These are phyloP conservation scores for Gorsachius magnificus DNA, from an alignment of 2,797 vertebrate genomes.

Conservation along the genomic window DNA sequence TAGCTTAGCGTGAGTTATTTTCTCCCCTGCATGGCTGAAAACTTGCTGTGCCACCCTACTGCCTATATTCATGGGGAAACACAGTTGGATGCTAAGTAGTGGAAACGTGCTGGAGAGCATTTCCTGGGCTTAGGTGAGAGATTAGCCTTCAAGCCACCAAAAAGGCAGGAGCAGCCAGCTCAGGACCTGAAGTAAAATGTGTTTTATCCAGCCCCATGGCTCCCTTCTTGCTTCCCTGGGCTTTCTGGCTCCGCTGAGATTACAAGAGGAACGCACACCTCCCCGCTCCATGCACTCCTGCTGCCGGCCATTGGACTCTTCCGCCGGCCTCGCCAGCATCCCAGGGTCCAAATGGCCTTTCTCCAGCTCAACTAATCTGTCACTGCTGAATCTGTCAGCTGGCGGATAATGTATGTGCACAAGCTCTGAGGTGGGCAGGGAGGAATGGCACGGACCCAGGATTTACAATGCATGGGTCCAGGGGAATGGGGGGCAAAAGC, in stretches of 20 bases:
- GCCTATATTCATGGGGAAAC: not conserved
- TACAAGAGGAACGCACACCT: not conserved
- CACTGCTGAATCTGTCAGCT: conserved; percentile 38
- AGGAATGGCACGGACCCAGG: not conserved
- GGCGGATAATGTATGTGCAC: not conserved
- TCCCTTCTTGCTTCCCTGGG: not conserved
- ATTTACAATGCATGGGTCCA: not conserved
- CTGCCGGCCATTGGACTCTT: not conserved
- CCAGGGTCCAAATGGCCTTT: conserved; percentile 20
- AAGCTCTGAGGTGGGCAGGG: not conserved
- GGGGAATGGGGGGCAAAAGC: not conserved
- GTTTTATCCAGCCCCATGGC: not conserved
- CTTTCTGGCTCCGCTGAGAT: not conserved
- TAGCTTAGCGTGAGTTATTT: not conserved
- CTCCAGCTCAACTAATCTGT: conserved; percentile 44
- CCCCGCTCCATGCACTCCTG: not conserved
- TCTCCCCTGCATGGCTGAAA: not conserved
- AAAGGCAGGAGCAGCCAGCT: not conserved
- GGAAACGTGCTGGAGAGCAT: not conserved
- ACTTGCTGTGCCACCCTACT: not conserved
- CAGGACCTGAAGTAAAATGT: not conserved
- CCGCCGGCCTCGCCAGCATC: not conserved
- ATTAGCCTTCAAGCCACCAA: not conserved
- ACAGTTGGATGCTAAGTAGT: not conserved
- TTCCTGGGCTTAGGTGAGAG: not conserved